Base-by-base conservation (phyloP, 2,888 invertebrate genomes). In the Apocheima hispidaria region DNA sequence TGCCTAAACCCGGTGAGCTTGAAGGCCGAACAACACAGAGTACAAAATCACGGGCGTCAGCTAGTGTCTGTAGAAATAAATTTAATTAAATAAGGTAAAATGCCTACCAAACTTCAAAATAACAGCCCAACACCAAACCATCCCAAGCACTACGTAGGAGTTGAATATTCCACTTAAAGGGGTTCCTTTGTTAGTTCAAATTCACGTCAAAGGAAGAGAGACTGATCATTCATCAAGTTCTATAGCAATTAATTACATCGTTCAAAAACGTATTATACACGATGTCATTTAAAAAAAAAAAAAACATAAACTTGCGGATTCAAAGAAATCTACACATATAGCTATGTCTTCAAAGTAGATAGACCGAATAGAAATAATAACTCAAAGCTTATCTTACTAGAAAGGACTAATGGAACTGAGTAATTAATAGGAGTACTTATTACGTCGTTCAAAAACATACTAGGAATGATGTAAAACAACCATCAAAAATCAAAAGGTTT, bases 331-430 rank as follows among this genome's bases (percentile, higher is more conserved):
- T 38, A 26, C 46, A 28, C 36, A 18, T 33, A 35, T 16, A 16
- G 10, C 18, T 4, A 3, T 33, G 18, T 50, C 23, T 16, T 56
- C 14, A 1, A n/a, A 55, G 6, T 40, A 14, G 40, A 14, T 46
- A 35, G 33, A 41, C 21, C 7, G 48, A 26, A 57, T 26, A 18
- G 41, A 49, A 41, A 57, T 55, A 14, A 46, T 41, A n/a, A 35
- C 3, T 35, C 49, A 35, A 38, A 26, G 26, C 50, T 16, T 50
- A 36, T 38, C 5, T 26, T 26, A 36, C 26, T 38, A 26, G 10
- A 9, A 9, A 20, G 5, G 10, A 49, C 9, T 36, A 36, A 49
- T 36, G n/a, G 1, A 20, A 20, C 12, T 46, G n/a, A 46, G 18
- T 18, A 14, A 20, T 26, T 6, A 16, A 26, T 43, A 14, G 1